These are phyloP conservation scores for Euphydryas editha DNA, from an alignment of 2,888 invertebrate genomes.

Conservation along the genomic window DNA sequence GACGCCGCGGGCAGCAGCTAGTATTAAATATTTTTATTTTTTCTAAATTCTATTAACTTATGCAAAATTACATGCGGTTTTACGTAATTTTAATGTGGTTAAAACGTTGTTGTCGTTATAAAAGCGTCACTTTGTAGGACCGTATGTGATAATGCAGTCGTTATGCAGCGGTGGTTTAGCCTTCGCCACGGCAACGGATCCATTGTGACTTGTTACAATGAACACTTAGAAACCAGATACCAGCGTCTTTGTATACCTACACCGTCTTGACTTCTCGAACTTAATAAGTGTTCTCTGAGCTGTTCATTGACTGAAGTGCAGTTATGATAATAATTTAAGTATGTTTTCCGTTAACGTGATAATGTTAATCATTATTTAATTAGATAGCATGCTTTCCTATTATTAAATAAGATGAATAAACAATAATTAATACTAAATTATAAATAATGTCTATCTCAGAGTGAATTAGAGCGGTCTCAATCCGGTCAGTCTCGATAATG, in stretches of 20 bases:
- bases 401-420: neutral
- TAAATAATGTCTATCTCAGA: constrained; percentile 2
- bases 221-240: constrained; percentile 77
- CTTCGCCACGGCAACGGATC: constrained; percentile 76
- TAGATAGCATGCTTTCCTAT: too few species aligned
- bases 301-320: constrained; percentile 40
- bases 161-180: constrained; percentile 74
- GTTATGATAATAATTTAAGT: constrained; percentile 23
- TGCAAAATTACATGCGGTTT: constrained; percentile 7
- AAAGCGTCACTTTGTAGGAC: constrained; percentile 54
- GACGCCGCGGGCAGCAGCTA: too few species aligned
- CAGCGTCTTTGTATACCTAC: constrained; percentile 62
- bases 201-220: constrained; percentile 75
- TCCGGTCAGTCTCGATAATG: neutral
- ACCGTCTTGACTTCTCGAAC: constrained; percentile 53
- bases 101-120: constrained; percentile 17
- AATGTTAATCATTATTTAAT: neutral
- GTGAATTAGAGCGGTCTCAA: neutral
- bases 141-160: constrained; percentile 65
- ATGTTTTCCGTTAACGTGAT: neutral
- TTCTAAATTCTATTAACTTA: neutral
- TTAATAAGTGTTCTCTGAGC: constrained; percentile 54
- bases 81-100: neutral
- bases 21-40: too few species aligned
- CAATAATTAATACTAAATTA: neutral